These are phyloP conservation scores for Drosophila monieri DNA, from an alignment of 2,888 invertebrate species.

Conservation along the genomic window DNA sequence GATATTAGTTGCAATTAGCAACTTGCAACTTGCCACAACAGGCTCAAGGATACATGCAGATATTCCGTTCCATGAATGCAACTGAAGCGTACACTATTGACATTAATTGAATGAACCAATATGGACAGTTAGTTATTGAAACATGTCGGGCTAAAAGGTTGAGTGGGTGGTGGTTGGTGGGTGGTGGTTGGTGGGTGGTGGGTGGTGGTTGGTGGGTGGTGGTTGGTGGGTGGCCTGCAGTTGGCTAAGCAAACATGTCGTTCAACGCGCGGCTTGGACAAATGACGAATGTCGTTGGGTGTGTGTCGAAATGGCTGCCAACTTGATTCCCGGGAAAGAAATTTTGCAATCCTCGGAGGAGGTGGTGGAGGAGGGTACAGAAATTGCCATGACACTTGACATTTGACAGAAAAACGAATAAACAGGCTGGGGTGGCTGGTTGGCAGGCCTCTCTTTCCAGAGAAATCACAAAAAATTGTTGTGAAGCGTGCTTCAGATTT, in stretches of 20 bases:
- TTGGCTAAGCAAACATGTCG: slow-evolving; percentile 45
- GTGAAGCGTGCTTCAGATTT: slow-evolving; percentile 51
- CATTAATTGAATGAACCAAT: slow-evolving; percentile 69
- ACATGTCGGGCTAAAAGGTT: slow-evolving; percentile 16
- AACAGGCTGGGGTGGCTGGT: background rate
- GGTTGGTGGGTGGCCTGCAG: background rate
- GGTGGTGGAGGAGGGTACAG: background rate
- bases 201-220: background rate
- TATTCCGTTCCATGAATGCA: slow-evolving; percentile 31
- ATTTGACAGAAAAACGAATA: slow-evolving; percentile 37
- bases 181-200: background rate
- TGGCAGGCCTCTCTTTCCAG: too few species aligned
- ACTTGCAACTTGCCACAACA: slow-evolving; percentile 27
- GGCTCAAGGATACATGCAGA: slow-evolving; percentile 35
- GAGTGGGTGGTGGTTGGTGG: background rate
- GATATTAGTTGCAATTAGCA: slow-evolving; percentile 61
- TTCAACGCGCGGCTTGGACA: slow-evolving; percentile 14
- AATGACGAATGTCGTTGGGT: too few species aligned
- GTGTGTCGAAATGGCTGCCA: slow-evolving; percentile 25
- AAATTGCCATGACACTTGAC: slow-evolving; percentile 65
- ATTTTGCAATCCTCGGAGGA: background rate
- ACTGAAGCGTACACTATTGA: slow-evolving; percentile 48
- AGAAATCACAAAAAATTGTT: slow-evolving; percentile 24
- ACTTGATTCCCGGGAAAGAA: slow-evolving; percentile 9
- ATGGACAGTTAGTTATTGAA: slow-evolving; percentile 57